Percentiles rank a stretch among this genome's conserved stretches.
phyloP scores from a whole-genome alignment of 35 echinoderm and acorn worm species.

The Lytechinus variegatus region DNA sequence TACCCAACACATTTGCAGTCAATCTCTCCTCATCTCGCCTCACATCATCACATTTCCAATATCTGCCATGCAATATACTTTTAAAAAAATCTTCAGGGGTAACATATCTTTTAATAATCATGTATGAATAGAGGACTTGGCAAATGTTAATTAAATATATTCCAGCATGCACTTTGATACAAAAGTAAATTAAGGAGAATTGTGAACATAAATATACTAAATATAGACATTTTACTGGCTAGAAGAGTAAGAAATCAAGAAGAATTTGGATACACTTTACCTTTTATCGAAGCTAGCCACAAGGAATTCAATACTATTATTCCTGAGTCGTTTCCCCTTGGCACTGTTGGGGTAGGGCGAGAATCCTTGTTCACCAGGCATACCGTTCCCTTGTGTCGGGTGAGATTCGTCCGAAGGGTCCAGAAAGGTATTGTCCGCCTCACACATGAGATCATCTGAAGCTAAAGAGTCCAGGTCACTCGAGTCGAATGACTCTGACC shows the following conservation, averaged over 20 bases:
- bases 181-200: background rate
- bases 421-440: constrained; percentile 23
- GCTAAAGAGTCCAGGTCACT: constrained; percentile 47
- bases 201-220: background rate
- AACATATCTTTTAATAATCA: no score
- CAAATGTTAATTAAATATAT: no score
- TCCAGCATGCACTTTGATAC: no score
- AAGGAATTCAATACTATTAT: constrained; percentile 47
- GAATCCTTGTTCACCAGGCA: constrained; percentile 40
- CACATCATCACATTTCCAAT: no score
- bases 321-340: constrained; percentile 51
- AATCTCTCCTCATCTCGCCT: no score
- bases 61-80: no score
- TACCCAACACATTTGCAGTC: no score
- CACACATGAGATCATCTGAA: constrained; percentile 51
- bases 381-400: background rate
- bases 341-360: constrained; percentile 25
- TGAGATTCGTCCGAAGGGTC: constrained; percentile 7
- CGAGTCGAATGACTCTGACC: constrained; percentile 49
- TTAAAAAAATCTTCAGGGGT: no score
- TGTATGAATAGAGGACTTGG: no score
- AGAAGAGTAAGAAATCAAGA: background rate
- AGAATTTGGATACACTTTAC: constrained; percentile 1
- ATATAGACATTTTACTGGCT: background rate
- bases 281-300: constrained; percentile 47